A percentile compares a stretch with the other conserved stretches of the same genome.
Evolutionary conservation across 1,140 invertebrate species (phyloP).

Genomic region (Fopius arisanus): DNA sequence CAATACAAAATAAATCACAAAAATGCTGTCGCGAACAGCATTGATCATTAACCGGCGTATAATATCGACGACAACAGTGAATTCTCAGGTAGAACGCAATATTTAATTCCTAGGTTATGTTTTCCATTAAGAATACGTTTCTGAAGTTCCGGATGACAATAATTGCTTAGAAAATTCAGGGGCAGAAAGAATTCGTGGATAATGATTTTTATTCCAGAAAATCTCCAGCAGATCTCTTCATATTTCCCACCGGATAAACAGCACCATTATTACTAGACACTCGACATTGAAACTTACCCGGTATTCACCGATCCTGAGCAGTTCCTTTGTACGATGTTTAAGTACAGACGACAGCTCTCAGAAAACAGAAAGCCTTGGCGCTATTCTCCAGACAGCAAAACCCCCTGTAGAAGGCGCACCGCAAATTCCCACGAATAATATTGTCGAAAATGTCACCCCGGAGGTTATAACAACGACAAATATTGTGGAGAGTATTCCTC

Average conservation of each 20-base stretch:
- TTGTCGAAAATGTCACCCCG: background rate
- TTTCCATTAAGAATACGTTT: background rate
- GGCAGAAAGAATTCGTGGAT: too few species aligned
- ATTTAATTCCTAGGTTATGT: constrained; percentile 26
- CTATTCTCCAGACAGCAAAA: background rate
- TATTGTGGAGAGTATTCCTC: background rate
- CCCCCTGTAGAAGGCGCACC: background rate
- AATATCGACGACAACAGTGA: constrained; percentile 18
- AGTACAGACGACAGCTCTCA: background rate
- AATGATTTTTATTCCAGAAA: constrained; percentile 23
- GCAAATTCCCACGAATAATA: background rate
- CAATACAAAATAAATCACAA: background rate
- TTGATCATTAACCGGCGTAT: constrained; percentile 21
- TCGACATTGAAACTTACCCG: background rate
- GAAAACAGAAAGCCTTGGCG: background rate
- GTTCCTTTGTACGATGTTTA: background rate
- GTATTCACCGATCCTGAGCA: constrained; percentile 7
- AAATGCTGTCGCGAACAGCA: constrained; percentile 32
- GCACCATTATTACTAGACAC: background rate
- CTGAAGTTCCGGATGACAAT: too few species aligned
- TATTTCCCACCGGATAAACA: constrained; percentile 10
- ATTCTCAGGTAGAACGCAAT: constrained; percentile 29
- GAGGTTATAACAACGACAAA: background rate
- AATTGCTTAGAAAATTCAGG: too few species aligned
- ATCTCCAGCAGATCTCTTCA: constrained; percentile 25